Evolutionary conservation across 2,797 vertebrate genomes (phyloP).

Genomic region (Capromys pilorides): DNA sequence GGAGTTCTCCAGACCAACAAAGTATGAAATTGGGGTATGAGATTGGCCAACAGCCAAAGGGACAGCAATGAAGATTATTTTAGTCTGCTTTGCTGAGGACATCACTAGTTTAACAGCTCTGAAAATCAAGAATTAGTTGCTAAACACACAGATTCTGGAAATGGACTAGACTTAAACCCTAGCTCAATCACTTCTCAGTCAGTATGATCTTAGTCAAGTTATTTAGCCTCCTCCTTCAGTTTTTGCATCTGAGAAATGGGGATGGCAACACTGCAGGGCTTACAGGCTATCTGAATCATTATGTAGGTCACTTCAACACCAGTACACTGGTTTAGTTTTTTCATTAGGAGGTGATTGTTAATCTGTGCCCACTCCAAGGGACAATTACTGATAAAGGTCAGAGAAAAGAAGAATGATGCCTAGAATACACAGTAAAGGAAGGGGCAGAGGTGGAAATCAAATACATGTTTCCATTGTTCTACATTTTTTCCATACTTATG

Average conservation of each 20-base stretch:
- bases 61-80: not conserved
- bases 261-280: not conserved
- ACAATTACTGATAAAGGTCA: not conserved
- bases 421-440: not conserved
- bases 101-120: not conserved
- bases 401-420: not conserved
- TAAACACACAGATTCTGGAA: not conserved
- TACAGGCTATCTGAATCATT: not conserved
- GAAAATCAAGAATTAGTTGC: not conserved
- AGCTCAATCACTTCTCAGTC: not conserved
- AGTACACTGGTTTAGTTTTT: not conserved
- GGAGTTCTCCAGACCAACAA: not conserved
- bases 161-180: not conserved
- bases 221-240: not conserved
- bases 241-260: not conserved
- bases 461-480: not conserved
- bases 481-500: rapidly evolving
- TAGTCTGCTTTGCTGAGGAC: not conserved
- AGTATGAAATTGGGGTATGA: not conserved
- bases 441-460: not conserved
- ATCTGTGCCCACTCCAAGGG: not conserved
- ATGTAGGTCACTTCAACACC: not conserved
- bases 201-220: not conserved
- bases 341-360: not conserved
- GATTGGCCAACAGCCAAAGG: not conserved